Evolutionary conservation across 1,140 invertebrate species (phyloP).

Genomic region (Plutomurus gul): DNA sequence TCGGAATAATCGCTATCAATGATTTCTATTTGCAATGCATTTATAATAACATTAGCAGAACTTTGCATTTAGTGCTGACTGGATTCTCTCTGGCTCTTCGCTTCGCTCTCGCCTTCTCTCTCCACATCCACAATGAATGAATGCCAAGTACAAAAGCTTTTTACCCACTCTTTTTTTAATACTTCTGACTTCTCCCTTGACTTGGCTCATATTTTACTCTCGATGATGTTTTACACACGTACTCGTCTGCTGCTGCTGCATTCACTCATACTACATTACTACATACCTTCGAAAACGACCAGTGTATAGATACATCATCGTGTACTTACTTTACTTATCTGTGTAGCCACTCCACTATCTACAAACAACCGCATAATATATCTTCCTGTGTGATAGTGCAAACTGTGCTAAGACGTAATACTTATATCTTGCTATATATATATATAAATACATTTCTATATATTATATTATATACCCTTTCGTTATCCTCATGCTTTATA

Average conservation of each 20-base stretch:
- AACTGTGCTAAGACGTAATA: too few species aligned
- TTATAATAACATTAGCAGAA: background rate
- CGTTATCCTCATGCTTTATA: too few species aligned
- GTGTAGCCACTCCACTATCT: too few species aligned
- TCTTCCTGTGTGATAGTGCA: too few species aligned
- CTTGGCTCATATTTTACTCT: constrained; percentile 19
- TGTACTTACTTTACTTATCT: too few species aligned
- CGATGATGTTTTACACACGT: background rate
- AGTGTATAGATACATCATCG: too few species aligned
- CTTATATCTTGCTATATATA: too few species aligned
- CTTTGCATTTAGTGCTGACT: background rate
- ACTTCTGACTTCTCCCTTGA: constrained; percentile 22
- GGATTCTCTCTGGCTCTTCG: background rate
- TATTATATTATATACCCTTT: too few species aligned
- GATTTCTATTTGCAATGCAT: constrained; percentile 34
- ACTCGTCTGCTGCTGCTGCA: too few species aligned
- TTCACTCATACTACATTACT: background rate
- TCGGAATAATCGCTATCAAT: constrained; percentile 40
- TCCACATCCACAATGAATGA: constrained; percentile 22
- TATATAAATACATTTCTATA: too few species aligned
- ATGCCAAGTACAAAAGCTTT: constrained; percentile 17
- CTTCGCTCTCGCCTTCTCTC: background rate
- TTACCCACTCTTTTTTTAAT: constrained; percentile 19
- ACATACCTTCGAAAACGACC: background rate
- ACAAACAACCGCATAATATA: too few species aligned